Evolutionary conservation across 2,888 invertebrate species (phyloP).

Genomic region (Mimachlamys varia): DNA sequence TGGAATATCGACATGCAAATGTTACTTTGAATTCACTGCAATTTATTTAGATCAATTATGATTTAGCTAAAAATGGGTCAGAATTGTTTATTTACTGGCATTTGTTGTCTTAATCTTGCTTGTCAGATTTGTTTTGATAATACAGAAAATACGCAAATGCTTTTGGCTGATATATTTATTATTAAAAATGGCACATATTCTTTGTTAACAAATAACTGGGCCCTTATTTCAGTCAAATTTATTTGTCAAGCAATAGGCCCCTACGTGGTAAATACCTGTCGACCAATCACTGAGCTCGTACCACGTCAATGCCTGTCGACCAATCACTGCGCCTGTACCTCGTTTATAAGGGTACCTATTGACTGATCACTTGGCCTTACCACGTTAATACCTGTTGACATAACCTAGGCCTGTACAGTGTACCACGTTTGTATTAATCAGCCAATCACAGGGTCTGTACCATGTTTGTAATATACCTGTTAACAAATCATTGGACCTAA

Average conservation of each 20-base stretch:
- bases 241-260: not conserved
- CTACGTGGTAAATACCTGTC: not conserved
- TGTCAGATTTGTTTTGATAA: no score
- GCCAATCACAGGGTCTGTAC: no score
- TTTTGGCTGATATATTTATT: no score
- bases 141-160: no score
- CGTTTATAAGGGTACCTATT: not conserved
- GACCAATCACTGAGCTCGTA: not conserved
- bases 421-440: not conserved
- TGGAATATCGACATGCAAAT: no score
- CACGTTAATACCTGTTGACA: not conserved
- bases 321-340: not conserved
- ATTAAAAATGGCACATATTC: no score
- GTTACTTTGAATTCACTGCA: not conserved
- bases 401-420: not conserved
- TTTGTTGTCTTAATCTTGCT: no score
- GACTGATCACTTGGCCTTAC: not conserved
- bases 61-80: no score
- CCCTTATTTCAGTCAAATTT: not conserved
- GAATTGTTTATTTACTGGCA: no score
- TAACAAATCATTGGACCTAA: no score
- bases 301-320: not conserved
- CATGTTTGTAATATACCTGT: no score
- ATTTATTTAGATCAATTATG: not conserved
- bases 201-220: not conserved